Percentiles rank a stretch among this genome's conserved stretches.
These are phyloP conservation scores for Suncus etruscus DNA, from an alignment of 2,113 vertebrate species.

Conservation along the genomic window DNA sequence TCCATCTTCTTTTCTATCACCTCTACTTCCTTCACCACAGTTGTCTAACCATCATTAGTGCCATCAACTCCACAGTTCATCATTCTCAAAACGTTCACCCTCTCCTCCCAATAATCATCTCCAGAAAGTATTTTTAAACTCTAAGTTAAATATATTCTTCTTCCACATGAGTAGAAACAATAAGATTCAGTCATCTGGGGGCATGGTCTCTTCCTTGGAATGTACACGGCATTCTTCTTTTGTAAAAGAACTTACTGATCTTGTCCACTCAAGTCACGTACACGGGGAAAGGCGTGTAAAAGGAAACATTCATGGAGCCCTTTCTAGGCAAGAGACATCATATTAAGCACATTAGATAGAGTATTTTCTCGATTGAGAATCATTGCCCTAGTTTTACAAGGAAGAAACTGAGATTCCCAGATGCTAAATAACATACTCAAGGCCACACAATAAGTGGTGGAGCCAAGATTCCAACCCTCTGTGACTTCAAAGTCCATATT, in stretches of 20 bases:
- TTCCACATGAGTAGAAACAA: background rate
- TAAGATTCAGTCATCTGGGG: background rate
- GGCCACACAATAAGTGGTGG: conserved; percentile 78
- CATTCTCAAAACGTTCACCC: conserved; percentile 4
- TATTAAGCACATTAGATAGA: conserved; percentile 42
- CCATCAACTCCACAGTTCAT: background rate
- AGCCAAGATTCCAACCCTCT: conserved; percentile 82
- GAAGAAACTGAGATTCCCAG: conserved; percentile 80
- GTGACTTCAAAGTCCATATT: conserved; percentile 83
- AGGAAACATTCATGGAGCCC: background rate
- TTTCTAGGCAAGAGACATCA: conserved; percentile 21
- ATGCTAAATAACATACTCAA: conserved; percentile 78
- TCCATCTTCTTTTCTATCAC: background rate
- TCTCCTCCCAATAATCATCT: background rate
- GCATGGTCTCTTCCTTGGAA: conserved; percentile 35
- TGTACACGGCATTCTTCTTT: background rate
- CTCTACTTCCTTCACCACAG: background rate
- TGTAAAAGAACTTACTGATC: conserved; percentile 21
- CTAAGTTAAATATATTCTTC: conserved; percentile 11
- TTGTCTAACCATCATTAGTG: background rate
- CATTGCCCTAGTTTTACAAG: conserved; percentile 68
- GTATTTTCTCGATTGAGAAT: conserved; percentile 66
- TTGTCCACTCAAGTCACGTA: conserved; percentile 14
- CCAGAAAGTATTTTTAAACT: background rate
- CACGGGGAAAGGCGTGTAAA: too few relatives aligned